phyloP scores from a whole-genome alignment of 2,797 vertebrate genomes.

The Distichodus sexfasciatus region DNA sequence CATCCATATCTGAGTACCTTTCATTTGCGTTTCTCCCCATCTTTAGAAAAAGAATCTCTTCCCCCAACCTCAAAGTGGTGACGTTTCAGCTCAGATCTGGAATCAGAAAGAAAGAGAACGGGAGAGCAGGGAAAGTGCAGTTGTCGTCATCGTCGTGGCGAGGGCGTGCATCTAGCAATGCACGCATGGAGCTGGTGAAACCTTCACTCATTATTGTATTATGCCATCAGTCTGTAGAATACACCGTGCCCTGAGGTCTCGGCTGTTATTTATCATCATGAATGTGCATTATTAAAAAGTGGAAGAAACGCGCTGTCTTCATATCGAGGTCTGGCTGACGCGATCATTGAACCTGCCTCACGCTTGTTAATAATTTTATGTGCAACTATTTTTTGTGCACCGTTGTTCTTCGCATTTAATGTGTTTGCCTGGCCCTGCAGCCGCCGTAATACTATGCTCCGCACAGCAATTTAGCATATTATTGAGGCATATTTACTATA shows the following conservation, averaged over 20 bases:
- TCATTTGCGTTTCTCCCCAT: too few species aligned
- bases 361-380: neutral
- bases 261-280: constrained; percentile 1
- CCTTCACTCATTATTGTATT: neutral
- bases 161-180: neutral
- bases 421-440: neutral
- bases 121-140: neutral
- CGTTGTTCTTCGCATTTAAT: neutral
- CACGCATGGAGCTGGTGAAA: neutral
- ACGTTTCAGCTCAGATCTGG: constrained; percentile 17
- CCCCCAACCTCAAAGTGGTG: too few species aligned
- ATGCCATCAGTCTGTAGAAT: neutral
- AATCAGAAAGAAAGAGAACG: neutral
- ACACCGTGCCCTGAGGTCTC: constrained; percentile 9
- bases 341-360: neutral
- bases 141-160: too few species aligned
- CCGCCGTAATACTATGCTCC: neutral
- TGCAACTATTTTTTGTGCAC: neutral
- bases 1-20: too few species aligned
- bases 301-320: neutral
- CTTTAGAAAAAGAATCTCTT: too few species aligned
- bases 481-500: too few species aligned
- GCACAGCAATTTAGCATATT: neutral
- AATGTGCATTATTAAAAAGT: constrained; percentile 7
- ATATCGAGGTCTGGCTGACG: neutral